phyloP scores from a whole-genome alignment of 2,888 invertebrate genomes.

The Buathra laborator region DNA sequence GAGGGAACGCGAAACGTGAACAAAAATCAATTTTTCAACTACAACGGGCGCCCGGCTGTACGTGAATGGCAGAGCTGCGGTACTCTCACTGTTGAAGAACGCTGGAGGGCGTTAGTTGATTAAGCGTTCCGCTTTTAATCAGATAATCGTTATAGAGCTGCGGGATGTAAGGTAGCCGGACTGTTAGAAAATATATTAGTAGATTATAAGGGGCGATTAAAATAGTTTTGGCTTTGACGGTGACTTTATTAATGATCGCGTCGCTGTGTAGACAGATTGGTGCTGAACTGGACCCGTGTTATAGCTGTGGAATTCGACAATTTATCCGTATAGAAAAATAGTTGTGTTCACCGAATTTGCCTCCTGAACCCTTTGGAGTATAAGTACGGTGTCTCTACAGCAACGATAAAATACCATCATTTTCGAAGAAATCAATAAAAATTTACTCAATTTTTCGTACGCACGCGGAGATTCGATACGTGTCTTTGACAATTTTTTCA shows the following conservation, averaged over 20 bases:
- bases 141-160: constrained; percentile 23
- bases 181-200: constrained; percentile 23
- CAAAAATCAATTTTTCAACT: constrained; percentile 41
- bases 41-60: not conserved
- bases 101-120: constrained; percentile 9
- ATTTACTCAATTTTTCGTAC: not conserved
- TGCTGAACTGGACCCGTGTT: not conserved
- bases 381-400: not conserved
- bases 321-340: too few species aligned
- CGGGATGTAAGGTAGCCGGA: not conserved
- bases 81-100: not conserved
- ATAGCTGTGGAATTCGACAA: not conserved
- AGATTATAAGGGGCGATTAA: constrained; percentile 1
- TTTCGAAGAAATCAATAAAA: not conserved
- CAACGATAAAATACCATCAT: not conserved
- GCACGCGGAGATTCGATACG: not conserved
- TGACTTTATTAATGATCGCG: constrained; percentile 25
- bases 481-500: not conserved
- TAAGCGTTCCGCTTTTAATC: constrained; percentile 21
- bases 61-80: not conserved
- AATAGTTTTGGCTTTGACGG: not conserved
- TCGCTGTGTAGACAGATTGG: not conserved
- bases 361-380: not conserved
- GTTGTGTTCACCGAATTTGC: not conserved
- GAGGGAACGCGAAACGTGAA: constrained; percentile 18